Conservation (phyloP, 1,140 invertebrate genomes). For the Meloidogyne chitwoodi region DNA sequence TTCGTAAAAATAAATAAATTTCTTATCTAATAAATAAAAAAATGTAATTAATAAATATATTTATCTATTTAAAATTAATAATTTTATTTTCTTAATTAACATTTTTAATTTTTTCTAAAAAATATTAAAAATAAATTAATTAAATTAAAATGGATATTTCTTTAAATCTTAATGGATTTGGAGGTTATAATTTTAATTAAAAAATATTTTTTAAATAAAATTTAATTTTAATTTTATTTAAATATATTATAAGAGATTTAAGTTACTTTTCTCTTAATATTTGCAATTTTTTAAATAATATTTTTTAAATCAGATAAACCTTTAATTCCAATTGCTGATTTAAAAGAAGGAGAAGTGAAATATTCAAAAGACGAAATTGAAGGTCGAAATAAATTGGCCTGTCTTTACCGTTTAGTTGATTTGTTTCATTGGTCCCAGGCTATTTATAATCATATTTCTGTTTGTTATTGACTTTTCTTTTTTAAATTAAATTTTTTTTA, state of each 20-base stretch:
- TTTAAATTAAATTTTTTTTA: constrained; percentile 4
- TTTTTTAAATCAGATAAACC: constrained; percentile 14
- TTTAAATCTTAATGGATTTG: constrained; percentile 7
- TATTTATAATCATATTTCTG: constrained; percentile 73
- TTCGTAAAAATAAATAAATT: too few relatives aligned
- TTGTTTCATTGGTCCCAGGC: constrained; percentile 90
- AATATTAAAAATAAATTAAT: not conserved
- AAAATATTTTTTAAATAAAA: not conserved
- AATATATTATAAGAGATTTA: too few relatives aligned
- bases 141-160: constrained; percentile 8
- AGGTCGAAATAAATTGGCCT: constrained; percentile 87
- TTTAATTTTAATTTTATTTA: not conserved
- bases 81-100: not conserved
- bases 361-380: constrained; percentile 93
- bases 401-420: constrained; percentile 90
- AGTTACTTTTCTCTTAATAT: too few relatives aligned
- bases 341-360: constrained; percentile 85
- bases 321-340: constrained; percentile 94
- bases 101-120: not conserved
- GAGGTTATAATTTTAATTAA: too few relatives aligned
- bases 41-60: too few relatives aligned
- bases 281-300: too few relatives aligned
- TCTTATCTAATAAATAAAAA: too few relatives aligned
- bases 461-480: constrained; percentile 62
- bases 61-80: too few relatives aligned